Conservation (phyloP, 2,113 vertebrate species). For the Ardeotis arabs region DNA sequence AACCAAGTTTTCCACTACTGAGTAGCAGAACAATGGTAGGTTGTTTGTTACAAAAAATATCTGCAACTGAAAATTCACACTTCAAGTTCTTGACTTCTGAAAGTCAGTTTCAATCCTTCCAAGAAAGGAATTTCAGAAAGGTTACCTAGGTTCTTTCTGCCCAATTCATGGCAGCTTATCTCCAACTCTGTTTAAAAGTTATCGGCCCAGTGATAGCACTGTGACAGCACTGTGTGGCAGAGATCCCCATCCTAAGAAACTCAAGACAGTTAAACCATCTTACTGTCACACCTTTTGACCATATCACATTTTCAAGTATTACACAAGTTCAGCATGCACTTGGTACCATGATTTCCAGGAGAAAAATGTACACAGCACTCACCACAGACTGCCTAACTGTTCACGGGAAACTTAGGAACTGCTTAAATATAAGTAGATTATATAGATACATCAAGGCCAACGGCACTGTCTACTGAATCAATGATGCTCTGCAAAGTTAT, state of each 20-base stretch:
- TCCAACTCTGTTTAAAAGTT: not conserved
- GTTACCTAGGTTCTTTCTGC: not conserved
- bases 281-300: conserved; percentile 27
- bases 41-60: conserved; percentile 36
- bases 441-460: conserved; percentile 31
- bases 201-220: not conserved
- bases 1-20: conserved; percentile 13
- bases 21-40: conserved; percentile 13
- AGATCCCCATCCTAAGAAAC: conserved; percentile 46
- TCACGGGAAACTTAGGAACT: conserved; percentile 19
- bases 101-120: conserved; percentile 16
- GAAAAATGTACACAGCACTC: conserved; percentile 41
- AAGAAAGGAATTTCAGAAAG: conserved; percentile 14
- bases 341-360: conserved; percentile 37
- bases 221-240: conserved; percentile 20
- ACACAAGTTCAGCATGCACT: conserved; percentile 39
- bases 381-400: conserved; percentile 38
- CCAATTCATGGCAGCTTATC: not conserved
- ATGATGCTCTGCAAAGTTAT: conserved; percentile 10
- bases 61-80: conserved; percentile 26
- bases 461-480: conserved; percentile 43
- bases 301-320: not conserved
- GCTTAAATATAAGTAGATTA: conserved; percentile 23
- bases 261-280: conserved; percentile 30
- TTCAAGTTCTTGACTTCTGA: conserved; percentile 15